These are phyloP conservation scores for Sebastes trivittatus DNA, from an alignment of 2,797 vertebrate species.

Conservation along the genomic window DNA sequence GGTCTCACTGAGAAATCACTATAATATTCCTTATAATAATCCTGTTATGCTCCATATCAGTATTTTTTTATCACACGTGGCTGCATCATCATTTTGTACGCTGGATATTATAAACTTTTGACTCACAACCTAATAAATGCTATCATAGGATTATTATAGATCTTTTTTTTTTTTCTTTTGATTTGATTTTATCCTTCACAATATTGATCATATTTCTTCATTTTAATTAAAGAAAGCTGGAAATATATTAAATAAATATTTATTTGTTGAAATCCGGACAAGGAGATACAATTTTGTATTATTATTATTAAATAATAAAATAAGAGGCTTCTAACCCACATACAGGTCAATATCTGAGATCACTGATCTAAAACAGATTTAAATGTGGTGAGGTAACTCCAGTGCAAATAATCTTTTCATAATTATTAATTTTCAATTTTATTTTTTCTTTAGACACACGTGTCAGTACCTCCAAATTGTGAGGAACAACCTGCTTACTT, in stretches of 20 bases:
- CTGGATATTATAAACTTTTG: slow-evolving; percentile 2
- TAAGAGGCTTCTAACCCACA: background rate
- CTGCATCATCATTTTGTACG: background rate
- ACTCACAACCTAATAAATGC: background rate
- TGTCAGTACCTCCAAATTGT: background rate
- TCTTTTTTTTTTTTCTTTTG: background rate
- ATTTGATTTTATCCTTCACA: slow-evolving; percentile 13
- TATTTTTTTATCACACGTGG: background rate
- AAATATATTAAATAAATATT: background rate
- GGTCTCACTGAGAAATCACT: background rate
- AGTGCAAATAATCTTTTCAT: background rate
- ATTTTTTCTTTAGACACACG: background rate
- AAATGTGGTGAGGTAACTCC: background rate
- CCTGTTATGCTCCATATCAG: background rate
- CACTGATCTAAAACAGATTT: background rate
- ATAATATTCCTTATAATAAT: slow-evolving; percentile 11
- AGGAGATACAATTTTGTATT: background rate
- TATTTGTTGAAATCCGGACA: background rate
- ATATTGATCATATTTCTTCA: slow-evolving; percentile 21
- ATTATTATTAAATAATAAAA: background rate
- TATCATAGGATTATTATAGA: slow-evolving; percentile 35
- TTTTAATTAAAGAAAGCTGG: background rate
- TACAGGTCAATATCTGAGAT: background rate
- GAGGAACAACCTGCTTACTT: background rate
- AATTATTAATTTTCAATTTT: background rate